Conservation (phyloP, 2,797 vertebrate species). For the Tangara arthus region DNA sequence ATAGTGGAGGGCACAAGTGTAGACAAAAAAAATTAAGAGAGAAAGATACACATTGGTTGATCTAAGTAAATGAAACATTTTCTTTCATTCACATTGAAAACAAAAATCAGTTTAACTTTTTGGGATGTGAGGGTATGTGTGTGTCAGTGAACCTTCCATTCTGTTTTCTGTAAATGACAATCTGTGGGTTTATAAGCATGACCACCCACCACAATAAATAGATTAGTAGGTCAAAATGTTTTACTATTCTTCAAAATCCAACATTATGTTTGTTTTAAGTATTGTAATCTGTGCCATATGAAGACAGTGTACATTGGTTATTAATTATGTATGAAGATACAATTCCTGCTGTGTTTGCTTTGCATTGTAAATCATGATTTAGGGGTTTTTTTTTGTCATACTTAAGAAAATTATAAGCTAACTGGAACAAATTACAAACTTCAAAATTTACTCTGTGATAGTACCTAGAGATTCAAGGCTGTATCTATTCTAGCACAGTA, state of each 20-base stretch:
- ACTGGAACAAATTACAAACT: not conserved
- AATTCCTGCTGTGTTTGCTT: not conserved
- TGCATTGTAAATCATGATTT: not conserved
- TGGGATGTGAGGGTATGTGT: too few relatives aligned
- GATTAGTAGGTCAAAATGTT: not conserved
- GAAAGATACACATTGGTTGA: not conserved
- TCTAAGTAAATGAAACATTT: not conserved
- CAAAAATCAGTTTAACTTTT: not conserved
- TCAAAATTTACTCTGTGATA: not conserved
- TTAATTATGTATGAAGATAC: not conserved
- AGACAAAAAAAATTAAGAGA: not conserved
- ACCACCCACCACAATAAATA: not conserved
- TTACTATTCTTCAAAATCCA: not conserved
- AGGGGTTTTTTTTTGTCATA: not conserved
- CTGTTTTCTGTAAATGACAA: not conserved
- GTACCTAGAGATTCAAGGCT: not conserved
- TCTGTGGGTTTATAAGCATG: not conserved
- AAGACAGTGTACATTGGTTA: not conserved
- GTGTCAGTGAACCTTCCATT: not conserved
- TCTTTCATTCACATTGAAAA: not conserved
- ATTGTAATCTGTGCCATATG: not conserved
- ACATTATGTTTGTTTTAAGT: not conserved
- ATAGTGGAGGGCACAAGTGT: not conserved
- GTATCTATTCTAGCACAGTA: not conserved
- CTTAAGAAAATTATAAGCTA: not conserved